Base-by-base conservation (phyloP, 2,797 vertebrate species). In the Chaetodon trifasciatus region DNA sequence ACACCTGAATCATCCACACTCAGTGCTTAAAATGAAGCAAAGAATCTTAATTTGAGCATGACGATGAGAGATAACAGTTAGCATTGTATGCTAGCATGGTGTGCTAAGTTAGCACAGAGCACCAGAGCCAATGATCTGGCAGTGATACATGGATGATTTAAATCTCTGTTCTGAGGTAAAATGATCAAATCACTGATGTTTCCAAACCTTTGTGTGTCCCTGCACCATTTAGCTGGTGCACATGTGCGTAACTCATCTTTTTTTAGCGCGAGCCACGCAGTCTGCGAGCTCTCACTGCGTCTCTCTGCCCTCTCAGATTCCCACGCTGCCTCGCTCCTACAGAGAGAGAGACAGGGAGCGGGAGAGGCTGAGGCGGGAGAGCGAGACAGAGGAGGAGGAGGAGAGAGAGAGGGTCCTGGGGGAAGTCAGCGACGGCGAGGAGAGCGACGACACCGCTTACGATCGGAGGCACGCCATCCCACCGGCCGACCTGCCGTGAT, bases 371-470 rank as follows among this genome's bases (percentile, higher is more conserved):
- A 83, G 91, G 63, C 81, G 84, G 44, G 94, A 91, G 76, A 96
- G 94, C 0, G 94, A 95, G 63, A 95, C 95, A 0, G 95, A 96
- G 70, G 94, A 96, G 42, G 95, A 95, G 0, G 94, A 95, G 35
- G 96, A 95, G 70, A 90, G 91, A 61, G 92, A 93, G 35, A 74
- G 93, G 76, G 92, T 87, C 21, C 46, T 94, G 76, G 81, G 92
- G 0, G 93, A 92, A 46, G 74, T 81, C 0, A 96, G 95, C 23
- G 95, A 95, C 0, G 94, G 93, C 1, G 95, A 96, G 75, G 95
- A 96, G 87, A 96, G 95, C 2, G 95, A 95, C 2, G 94, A 96
- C 87, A 95, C 95, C 0, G 94, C 95, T 0, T 96, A 96, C 1
- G 95, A 96, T 61, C 90, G 95, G 50, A 92, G 94, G 74, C 94